Conservation (phyloP, 2,888 invertebrate genomes). For the Lepas anatifera region DNA sequence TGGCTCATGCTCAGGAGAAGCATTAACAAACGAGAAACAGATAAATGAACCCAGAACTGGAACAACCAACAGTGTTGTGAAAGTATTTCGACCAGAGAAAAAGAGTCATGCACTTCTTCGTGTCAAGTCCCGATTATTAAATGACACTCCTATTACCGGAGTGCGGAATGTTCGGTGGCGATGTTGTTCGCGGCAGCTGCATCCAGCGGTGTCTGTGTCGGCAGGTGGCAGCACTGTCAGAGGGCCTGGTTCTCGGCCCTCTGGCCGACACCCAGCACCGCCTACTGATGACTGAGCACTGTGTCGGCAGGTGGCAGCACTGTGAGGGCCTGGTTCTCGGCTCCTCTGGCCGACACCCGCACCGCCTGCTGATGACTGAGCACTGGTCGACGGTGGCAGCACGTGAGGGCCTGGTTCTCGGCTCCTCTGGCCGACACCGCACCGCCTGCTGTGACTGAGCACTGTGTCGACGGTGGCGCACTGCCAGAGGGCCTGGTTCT, state of each 20-base stretch:
- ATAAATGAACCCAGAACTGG: too few relatives aligned
- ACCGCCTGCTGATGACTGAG: constrained; percentile 29
- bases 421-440: constrained; percentile 28
- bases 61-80: too few relatives aligned
- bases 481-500: constrained; percentile 27
- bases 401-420: constrained; percentile 28
- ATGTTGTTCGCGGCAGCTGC: too few relatives aligned
- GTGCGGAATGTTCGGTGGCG: too few relatives aligned
- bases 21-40: too few relatives aligned
- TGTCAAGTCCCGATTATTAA: too few relatives aligned
- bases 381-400: constrained; percentile 29
- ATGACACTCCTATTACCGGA: too few relatives aligned
- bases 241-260: constrained; percentile 27
- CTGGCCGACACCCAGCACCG: constrained; percentile 29
- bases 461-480: constrained; percentile 29
- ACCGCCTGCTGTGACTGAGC: constrained; percentile 30
- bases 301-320: constrained; percentile 28
- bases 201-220: too few relatives aligned
- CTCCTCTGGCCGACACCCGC: constrained; percentile 28
- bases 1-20: too few relatives aligned
- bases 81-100: too few relatives aligned
- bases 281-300: constrained; percentile 30
- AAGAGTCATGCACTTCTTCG: too few relatives aligned
- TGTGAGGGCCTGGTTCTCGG: constrained; percentile 27
- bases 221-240: constrained; percentile 27